Evolutionary conservation across 2,113 vertebrate species (phyloP), one percentile per base, ranked within the genome.

Genomic region (Carassius gibelio): DNA sequence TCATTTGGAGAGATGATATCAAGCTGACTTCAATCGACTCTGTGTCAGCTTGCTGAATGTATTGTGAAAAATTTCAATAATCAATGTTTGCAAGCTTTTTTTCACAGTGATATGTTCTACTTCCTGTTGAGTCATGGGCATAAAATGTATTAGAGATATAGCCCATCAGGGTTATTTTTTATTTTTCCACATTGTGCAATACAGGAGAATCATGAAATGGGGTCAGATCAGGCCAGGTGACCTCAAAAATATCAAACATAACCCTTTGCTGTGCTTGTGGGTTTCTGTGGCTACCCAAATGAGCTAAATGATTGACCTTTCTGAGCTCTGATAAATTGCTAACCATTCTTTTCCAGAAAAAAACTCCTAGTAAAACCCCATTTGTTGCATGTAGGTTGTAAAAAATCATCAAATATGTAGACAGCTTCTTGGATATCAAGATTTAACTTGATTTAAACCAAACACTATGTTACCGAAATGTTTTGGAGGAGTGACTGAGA

Each of bases 1-100:
- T 21, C 52, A 57, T 36, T 77, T 77, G 75, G 75, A 77, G 75
- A 34, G 75, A 77, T 77, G 50, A 75, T 75, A 75, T 75, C 71
- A n/a, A 75, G 72, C 42, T 50, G 42, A 75, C 72, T 75, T 75
- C 72, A 75, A 75, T 75, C 42, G 42, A 72, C 36, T 72, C 36
- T 0, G 19, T 72, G 69, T 72, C 74, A 75, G 17, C 52, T 30
- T 57, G 50, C 48, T 55, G 75, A 77, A 77, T 77, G 50, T 77
- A 77, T 36, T 55, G 50, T 57, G 21, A 45, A 64, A 64, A 62
- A 26, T 45, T 17, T 36, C 19, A 78, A 61, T 45, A 64, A 64
- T 23, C 59, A 30, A 30, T 64, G n/a, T 66, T 64, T 81, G 8
- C 38, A 81, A 11, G 36, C 36, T 48, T 17, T 62, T 61, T 64